These are phyloP conservation scores for Scaptomyza cyrtandrae DNA, from an alignment of 2,888 invertebrate species.

Conservation along the genomic window DNA sequence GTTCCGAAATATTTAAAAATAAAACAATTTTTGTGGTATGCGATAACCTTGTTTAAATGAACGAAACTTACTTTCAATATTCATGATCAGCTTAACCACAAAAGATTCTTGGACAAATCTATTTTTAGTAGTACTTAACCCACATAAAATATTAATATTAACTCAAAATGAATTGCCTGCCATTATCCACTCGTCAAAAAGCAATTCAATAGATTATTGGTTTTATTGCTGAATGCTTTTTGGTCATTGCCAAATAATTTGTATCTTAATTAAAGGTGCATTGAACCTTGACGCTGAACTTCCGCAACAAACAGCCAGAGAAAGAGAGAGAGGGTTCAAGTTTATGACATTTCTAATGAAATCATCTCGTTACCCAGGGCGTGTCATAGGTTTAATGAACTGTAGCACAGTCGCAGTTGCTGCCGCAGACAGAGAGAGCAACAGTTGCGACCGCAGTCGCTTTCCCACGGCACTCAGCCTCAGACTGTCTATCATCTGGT, in stretches of 20 bases:
- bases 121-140: background rate
- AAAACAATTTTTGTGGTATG: too few relatives aligned
- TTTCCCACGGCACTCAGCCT: slow-evolving; percentile 66
- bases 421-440: slow-evolving; percentile 23
- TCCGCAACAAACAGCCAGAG: slow-evolving; percentile 49
- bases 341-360: slow-evolving; percentile 75
- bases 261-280: slow-evolving; percentile 60
- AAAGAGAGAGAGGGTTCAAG: slow-evolving; percentile 54
- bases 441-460: slow-evolving; percentile 42
- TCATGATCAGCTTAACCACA: background rate
- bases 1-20: background rate
- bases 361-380: slow-evolving; percentile 63
- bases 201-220: slow-evolving; percentile 18
- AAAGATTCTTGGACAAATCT: background rate
- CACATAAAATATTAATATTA: background rate
- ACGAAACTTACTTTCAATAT: background rate
- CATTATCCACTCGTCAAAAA: slow-evolving; percentile 14
- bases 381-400: slow-evolving; percentile 72
- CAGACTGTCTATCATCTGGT: slow-evolving; percentile 16
- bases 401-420: slow-evolving; percentile 18
- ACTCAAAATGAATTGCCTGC: slow-evolving; percentile 15
- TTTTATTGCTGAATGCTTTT: slow-evolving; percentile 8
- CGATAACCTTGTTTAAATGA: background rate
- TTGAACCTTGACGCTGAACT: slow-evolving; percentile 59
- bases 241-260: slow-evolving; percentile 36